phyloP scores from a whole-genome alignment of 92 coral and sea anemone species.

The Porites rus region DNA sequence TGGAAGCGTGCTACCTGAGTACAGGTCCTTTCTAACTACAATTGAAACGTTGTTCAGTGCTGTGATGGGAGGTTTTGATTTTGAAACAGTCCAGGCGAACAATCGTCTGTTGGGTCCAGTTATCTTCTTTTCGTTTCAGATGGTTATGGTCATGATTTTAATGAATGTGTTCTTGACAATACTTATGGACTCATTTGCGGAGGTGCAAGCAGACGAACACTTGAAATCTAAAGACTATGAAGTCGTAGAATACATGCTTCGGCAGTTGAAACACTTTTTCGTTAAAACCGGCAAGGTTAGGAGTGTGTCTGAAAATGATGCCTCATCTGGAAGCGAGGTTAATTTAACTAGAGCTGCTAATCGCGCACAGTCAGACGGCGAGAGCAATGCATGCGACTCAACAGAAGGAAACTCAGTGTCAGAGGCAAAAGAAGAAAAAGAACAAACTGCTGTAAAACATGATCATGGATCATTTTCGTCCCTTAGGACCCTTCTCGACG shows the following conservation, averaged over 20 bases:
- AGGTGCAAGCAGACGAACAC: constrained; percentile 84
- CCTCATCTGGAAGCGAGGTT: background rate
- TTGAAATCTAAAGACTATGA: constrained; percentile 73
- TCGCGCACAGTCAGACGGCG: background rate
- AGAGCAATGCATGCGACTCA: background rate
- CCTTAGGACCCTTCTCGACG: background rate
- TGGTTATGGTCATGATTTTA: constrained; percentile 89
- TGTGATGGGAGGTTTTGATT: constrained; percentile 91
- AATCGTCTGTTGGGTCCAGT: constrained; percentile 83
- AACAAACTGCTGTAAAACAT: background rate
- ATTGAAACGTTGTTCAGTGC: constrained; percentile 78
- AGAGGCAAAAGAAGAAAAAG: background rate
- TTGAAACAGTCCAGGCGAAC: constrained; percentile 65
- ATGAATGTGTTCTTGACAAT: constrained; percentile 89
- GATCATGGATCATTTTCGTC: constrained; percentile 12
- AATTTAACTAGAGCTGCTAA: background rate
- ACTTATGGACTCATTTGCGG: constrained; percentile 89
- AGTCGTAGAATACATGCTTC: constrained; percentile 67
- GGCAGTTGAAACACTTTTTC: constrained; percentile 37
- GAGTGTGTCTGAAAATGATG: constrained; percentile 4
- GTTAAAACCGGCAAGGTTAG: constrained; percentile 42
- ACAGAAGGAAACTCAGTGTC: background rate
- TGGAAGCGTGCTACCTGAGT: constrained; percentile 74
- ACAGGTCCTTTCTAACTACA: constrained; percentile 72
- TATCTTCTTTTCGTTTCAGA: constrained; percentile 88